These are phyloP conservation scores for Sebastes glaucus DNA, from an alignment of 2,797 vertebrate species.

Conservation along the genomic window DNA sequence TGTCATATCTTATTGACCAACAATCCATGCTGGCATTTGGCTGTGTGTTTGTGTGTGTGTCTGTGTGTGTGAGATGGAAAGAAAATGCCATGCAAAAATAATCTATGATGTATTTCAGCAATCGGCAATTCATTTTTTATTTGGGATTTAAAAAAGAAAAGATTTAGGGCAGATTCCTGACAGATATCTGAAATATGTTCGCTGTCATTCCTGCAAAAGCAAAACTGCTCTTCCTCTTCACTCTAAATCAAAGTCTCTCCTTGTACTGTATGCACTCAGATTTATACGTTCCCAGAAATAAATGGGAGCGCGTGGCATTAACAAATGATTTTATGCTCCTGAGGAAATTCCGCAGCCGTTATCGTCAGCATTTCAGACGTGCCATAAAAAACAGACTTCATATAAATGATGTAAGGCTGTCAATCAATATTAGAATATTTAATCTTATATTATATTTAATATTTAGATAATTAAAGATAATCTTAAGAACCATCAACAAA, in stretches of 20 bases:
- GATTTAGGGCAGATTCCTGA: background rate
- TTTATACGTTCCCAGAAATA: conserved; percentile 4
- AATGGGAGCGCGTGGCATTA: conserved; percentile 1
- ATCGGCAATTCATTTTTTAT: background rate
- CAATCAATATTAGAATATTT: no score
- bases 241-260: background rate
- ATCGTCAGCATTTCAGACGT: conserved; percentile 15
- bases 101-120: conserved; percentile 13
- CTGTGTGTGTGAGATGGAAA: background rate
- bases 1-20: conserved; percentile 69
- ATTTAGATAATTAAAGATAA: no score
- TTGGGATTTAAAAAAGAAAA: background rate
- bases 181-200: background rate
- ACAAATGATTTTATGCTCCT: conserved; percentile 7
- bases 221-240: background rate
- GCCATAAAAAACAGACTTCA: conserved; percentile 12
- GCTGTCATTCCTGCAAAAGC: background rate
- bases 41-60: background rate
- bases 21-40: conserved; percentile 52
- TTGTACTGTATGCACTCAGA: background rate
- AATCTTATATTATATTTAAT: no score
- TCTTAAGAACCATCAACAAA: no score
- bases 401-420: background rate
- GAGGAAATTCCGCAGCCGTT: conserved; percentile 22
- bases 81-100: background rate